phyloP scores from a whole-genome alignment of 2,113 vertebrate species.

The Catharus minimus region DNA sequence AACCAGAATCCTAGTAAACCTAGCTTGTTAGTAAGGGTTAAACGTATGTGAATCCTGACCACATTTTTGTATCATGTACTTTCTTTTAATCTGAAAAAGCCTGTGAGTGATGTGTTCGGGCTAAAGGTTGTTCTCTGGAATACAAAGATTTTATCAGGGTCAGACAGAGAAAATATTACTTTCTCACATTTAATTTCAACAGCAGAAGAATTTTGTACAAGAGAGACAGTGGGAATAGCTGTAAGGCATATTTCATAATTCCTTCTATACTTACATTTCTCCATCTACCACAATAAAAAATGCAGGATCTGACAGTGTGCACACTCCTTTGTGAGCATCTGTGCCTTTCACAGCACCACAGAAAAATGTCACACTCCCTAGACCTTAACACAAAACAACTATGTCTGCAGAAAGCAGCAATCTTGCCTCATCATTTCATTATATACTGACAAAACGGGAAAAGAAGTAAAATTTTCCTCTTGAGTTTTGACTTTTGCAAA shows the following conservation, averaged over 20 bases:
- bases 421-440: not conserved
- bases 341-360: not conserved
- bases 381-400: not conserved
- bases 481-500: not conserved
- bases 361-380: not conserved
- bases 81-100: slow-evolving; percentile 43
- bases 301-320: not conserved
- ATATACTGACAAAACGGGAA: not conserved
- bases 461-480: not conserved
- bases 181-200: slow-evolving; percentile 41
- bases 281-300: not conserved
- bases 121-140: slow-evolving; percentile 39
- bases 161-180: slow-evolving; percentile 45
- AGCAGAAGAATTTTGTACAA: not conserved
- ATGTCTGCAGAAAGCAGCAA: not conserved
- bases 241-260: slow-evolving; percentile 20
- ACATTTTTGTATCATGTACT: not conserved
- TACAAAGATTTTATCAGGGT: slow-evolving; percentile 10
- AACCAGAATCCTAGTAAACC: slow-evolving; percentile 48
- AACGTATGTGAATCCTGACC: slow-evolving; percentile 2
- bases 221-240: not conserved
- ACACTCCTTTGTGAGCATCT: not conserved
- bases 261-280: not conserved
- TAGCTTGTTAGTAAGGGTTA: slow-evolving; percentile 31
- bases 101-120: not conserved